Percentiles rank a stretch among this genome's conserved stretches.
These are phyloP conservation scores for Julus scanicus DNA, from an alignment of 2,888 invertebrate species.

Conservation along the genomic window DNA sequence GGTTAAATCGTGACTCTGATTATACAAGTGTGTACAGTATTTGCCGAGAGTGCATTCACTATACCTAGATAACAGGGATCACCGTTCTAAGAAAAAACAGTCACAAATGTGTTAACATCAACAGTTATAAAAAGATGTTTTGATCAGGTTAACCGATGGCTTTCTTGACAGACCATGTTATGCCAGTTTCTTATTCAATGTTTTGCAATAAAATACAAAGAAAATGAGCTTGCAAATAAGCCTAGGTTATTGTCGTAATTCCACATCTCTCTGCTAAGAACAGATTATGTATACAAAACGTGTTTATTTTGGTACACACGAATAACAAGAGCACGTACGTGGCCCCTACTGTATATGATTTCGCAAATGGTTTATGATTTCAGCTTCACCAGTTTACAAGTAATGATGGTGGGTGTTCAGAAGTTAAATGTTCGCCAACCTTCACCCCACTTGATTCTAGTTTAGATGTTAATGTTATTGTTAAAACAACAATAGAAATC, in stretches of 20 bases:
- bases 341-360: background rate
- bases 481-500: no score
- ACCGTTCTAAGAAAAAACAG: slow-evolving; percentile 16
- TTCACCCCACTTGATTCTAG: no score
- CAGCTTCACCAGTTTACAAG: background rate
- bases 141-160: background rate
- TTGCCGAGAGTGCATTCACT: background rate
- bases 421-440: no score
- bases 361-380: background rate
- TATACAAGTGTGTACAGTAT: background rate
- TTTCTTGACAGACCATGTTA: no score
- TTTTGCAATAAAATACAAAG: slow-evolving; percentile 24
- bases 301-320: background rate
- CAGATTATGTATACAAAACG: background rate
- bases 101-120: background rate
- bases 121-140: background rate
- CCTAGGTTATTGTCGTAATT: background rate
- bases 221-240: background rate
- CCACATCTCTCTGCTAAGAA: background rate
- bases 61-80: slow-evolving; percentile 37
- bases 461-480: no score
- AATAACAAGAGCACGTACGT: background rate
- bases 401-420: background rate
- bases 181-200: background rate
- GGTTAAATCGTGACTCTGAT: slow-evolving; percentile 19